Conservation (phyloP, 2,113 vertebrate genomes). For the Corynorhinus townsendii region DNA sequence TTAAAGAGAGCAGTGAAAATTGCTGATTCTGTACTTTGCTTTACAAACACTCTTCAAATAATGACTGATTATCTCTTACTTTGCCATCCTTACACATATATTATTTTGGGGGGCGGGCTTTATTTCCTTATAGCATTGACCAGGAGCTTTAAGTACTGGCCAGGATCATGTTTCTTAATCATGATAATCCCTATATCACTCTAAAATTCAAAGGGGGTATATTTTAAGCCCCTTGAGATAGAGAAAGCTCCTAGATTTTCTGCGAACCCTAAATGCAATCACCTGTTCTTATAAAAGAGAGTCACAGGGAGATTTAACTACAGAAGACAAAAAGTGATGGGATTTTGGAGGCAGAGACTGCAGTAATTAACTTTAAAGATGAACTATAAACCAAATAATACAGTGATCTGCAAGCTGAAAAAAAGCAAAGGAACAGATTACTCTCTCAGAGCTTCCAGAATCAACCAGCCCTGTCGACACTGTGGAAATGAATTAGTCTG, state of each 20-base stretch:
- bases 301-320: neutral
- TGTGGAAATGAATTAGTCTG: neutral
- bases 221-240: neutral
- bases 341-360: neutral
- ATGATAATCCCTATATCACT: neutral
- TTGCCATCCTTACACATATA: neutral
- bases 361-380: neutral
- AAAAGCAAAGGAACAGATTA: neutral
- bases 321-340: neutral
- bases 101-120: neutral
- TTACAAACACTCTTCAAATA: neutral
- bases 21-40: neutral
- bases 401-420: neutral
- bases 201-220: neutral
- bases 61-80: neutral
- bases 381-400: neutral
- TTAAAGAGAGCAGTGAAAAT: neutral
- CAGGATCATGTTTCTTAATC: neutral
- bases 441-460: neutral
- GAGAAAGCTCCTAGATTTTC: neutral
- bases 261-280: neutral
- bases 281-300: neutral
- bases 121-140: neutral
- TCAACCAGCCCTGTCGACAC: neutral
- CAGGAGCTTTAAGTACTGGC: neutral